Base-by-base conservation (phyloP, 2,888 invertebrate genomes). In the Theodoxus fluviatilis region DNA sequence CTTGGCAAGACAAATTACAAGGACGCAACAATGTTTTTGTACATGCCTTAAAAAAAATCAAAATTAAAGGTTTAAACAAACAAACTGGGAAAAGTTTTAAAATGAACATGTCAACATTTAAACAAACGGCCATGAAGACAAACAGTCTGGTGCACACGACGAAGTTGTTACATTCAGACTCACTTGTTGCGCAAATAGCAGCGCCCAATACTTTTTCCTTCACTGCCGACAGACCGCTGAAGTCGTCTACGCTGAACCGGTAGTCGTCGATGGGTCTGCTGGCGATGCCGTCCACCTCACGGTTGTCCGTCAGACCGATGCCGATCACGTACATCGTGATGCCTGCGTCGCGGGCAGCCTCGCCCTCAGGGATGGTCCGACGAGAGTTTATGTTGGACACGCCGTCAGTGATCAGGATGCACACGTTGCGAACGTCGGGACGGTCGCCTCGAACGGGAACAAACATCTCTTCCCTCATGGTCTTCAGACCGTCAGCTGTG, bases 361-460 rank as follows among this genome's bases (percentile, higher is more conserved):
- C 73, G 1, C 81, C 83, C 66, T 80, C 79, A 12, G 75, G 74
- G n/a, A 81, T 74, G 3, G 82, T 82, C 49, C 74, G 69, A n/a
- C 67, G 47, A 47, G 78, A 75, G 71, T 81, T 77, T 37, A 81
- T 76, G 74, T 83, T 81, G 4, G 83, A 83, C 59, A 81, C 73
- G 63, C 79, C 79, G 67, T 83, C 82, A 43, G 83, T 82, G 66
- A 83, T 72, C 22, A 83, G 57, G 31, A 83, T 73, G 28, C 73
- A 78, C 22, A 80, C 72, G 71, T 82, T 79, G 9, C 72, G 74
- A 3, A 76, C 78, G 35, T 70, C 74, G 12, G 73, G 70, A 37
- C 81, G 69, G 73, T 83, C 83, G 6, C 83, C 83, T 35, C 75
- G 74, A 3, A 61, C 69, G 4, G 71, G 55, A n/a, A 77, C 76